Base-by-base conservation (phyloP, 2,888 invertebrate genomes). In the Tinea semifulvella region DNA sequence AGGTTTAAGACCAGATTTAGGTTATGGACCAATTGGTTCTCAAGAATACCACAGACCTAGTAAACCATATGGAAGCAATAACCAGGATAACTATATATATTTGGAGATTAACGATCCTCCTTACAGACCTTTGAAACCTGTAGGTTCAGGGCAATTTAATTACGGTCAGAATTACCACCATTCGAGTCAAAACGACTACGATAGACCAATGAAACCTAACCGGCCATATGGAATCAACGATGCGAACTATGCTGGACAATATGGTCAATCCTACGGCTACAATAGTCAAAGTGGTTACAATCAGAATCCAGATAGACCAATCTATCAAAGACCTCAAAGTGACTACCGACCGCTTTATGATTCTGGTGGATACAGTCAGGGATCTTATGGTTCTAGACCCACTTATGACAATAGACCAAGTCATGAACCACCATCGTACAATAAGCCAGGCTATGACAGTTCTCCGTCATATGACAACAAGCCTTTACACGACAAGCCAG, bases 31-130 rank as follows among this genome's bases (percentile, higher is more conserved):
- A 7, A 17, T 27, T 22, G 28, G 43, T 10, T 28, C 27, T 17
- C n/a, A 20, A 11, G 16, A 20, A 11, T 11, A 20, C 14, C 6
- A 18, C n/a, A 4, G 36, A 6, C 36, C 36, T 14, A 16, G 4
- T 5, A 16, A n/a, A 36, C 36, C 36, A 16, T n/a, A 7, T 31
- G 31, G 31, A 31, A 36, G 10, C 20, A 48, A 54, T 5, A 56
- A 61, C 42, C 61, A 69, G 42, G 67, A 76, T 38, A 71, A 77
- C 51, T 64, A 68, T 0, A 62, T 77, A 26, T 61, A 74, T 36
- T 58, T 77, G 0, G 68, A 75, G 60, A 79, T 79, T 16, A 53
- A 63, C 28, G 79, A 79, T 46, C 79, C 77, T 3, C 74, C 74
- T 1, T 52, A 50, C 20, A 56, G 48, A 19, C 67, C 67, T 18